Evolutionary conservation across 2,888 invertebrate species (phyloP).

Genomic region (Archips crataeganus): DNA sequence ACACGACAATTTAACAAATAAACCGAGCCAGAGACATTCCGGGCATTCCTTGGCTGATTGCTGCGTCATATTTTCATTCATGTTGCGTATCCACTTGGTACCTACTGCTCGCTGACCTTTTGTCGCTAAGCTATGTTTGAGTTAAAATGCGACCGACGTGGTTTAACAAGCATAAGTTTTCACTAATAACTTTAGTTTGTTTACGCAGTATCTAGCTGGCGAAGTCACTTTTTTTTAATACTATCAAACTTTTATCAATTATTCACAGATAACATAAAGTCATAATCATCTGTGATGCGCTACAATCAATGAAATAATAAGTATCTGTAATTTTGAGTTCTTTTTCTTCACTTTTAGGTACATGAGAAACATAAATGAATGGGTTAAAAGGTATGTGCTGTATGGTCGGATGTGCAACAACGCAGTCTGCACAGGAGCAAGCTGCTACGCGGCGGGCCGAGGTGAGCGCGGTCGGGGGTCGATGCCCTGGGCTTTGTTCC

Average conservation of each 20-base stretch:
- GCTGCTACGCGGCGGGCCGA: conserved; percentile 47
- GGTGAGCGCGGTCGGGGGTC: conserved; percentile 67
- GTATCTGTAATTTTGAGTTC: background rate
- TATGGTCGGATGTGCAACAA: background rate
- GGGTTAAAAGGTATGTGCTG: background rate
- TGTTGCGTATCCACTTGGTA: background rate
- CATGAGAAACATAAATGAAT: background rate
- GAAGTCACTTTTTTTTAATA: background rate
- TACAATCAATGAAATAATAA: background rate
- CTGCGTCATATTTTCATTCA: background rate
- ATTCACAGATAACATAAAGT: no score
- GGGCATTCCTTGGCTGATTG: background rate
- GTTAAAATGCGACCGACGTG: background rate
- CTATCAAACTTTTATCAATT: background rate
- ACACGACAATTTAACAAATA: conserved; percentile 2
- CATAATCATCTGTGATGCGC: background rate
- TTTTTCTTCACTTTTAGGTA: background rate
- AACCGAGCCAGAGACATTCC: background rate
- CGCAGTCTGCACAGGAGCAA: conserved; percentile 13
- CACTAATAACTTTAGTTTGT: no score
- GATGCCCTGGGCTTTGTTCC: conserved; percentile 77
- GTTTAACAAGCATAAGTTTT: no score
- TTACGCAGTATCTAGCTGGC: background rate
- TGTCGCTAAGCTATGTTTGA: background rate
- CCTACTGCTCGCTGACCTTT: background rate